These are phyloP conservation scores for Haliaeetus leucogaster DNA, from an alignment of 2,113 vertebrate genomes.

Conservation along the genomic window DNA sequence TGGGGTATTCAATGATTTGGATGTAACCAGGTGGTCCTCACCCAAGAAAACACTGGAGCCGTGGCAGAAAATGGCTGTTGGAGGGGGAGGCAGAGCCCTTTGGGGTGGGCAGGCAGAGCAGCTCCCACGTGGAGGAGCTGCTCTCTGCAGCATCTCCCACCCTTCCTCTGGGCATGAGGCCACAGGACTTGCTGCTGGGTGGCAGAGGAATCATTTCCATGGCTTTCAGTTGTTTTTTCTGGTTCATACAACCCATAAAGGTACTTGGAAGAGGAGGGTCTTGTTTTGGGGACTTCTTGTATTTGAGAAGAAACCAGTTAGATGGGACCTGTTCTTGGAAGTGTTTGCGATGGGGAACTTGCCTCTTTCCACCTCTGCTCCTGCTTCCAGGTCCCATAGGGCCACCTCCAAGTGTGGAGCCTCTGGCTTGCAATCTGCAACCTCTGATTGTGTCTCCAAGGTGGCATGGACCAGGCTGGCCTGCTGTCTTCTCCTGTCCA, in stretches of 20 bases:
- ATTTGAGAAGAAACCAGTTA: not conserved
- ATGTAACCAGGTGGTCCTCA: not conserved
- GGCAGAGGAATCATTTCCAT: not conserved
- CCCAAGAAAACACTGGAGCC: not conserved
- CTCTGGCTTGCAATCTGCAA: not conserved
- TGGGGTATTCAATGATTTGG: not conserved
- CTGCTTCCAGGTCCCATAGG: not conserved
- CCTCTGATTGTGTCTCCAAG: not conserved
- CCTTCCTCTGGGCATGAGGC: not conserved
- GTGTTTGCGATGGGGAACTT: not conserved
- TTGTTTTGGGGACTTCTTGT: not conserved
- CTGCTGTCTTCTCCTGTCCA: not conserved
- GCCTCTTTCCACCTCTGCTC: not conserved
- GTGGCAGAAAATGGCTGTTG: not conserved
- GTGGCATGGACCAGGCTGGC: not conserved
- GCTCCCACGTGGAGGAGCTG: rapidly evolving
- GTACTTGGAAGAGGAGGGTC: not conserved
- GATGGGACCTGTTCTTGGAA: not conserved
- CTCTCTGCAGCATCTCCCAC: not conserved
- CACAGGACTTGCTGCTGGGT: not conserved
- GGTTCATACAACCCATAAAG: not conserved
- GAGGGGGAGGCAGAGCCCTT: not conserved
- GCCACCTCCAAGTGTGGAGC: not conserved
- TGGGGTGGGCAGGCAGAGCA: not conserved
- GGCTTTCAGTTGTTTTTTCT: not conserved